Evolutionary conservation across 1,140 invertebrate genomes (phyloP).

Genomic region (Saccostrea echinata): DNA sequence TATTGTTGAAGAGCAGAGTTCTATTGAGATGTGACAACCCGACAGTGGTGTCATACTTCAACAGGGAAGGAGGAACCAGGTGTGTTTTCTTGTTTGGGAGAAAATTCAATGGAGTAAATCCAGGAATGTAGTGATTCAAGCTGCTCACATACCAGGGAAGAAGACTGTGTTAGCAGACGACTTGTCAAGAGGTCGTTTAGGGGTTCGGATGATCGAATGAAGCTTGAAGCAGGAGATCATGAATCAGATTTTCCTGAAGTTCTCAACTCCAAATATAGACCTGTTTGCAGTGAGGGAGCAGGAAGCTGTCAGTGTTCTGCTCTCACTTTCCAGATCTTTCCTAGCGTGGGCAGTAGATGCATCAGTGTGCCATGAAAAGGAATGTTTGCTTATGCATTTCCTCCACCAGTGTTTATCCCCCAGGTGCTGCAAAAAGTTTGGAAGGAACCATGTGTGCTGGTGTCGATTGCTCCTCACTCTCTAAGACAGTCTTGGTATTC

Average conservation of each 20-base stretch:
- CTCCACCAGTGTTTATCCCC: background rate
- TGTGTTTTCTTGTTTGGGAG: slow-evolving; percentile 43
- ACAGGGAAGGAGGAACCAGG: slow-evolving; percentile 41
- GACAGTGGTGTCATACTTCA: slow-evolving; percentile 49
- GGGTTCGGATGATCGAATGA: slow-evolving; percentile 38
- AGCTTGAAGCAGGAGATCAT: slow-evolving; percentile 8
- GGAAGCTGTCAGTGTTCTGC: slow-evolving; percentile 10
- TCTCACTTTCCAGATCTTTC: slow-evolving; percentile 29
- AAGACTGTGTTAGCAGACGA: slow-evolving; percentile 14
- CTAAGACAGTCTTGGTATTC: slow-evolving; percentile 30
- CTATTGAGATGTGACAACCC: slow-evolving; percentile 51
- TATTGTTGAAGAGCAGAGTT: slow-evolving; percentile 18
- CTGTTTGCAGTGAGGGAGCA: slow-evolving; percentile 33
- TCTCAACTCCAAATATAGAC: background rate
- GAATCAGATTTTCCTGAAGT: background rate
- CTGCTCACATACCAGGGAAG: slow-evolving; percentile 45
- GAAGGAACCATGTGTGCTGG: slow-evolving; percentile 27
- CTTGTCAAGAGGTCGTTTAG: background rate
- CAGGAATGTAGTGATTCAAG: background rate
- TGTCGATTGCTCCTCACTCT: slow-evolving; percentile 40
- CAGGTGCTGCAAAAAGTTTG: slow-evolving; percentile 4
- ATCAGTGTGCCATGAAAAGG: background rate
- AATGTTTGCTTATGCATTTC: slow-evolving; percentile 43
- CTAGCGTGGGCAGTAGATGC: slow-evolving; percentile 16
- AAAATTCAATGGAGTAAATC: slow-evolving; percentile 30